Base-by-base conservation (phyloP, 2,888 invertebrate species). In the Oscheius sp. region DNA sequence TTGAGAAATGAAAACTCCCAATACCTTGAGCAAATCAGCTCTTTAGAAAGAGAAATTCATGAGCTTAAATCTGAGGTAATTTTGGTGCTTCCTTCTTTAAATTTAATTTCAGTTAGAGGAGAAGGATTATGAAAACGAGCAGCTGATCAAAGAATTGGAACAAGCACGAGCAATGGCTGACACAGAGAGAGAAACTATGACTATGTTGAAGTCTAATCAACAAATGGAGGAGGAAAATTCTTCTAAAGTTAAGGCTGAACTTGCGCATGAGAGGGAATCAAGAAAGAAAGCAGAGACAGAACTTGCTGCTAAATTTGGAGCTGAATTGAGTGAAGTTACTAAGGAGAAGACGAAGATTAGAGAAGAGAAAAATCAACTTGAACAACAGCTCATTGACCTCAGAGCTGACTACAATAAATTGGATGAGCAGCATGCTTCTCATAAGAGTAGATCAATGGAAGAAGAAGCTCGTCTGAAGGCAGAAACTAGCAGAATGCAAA, bases 351-450 rank as follows among this genome's bases (percentile, higher is more conserved):
- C 61, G 1, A 42, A 45, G 10, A 27, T 61, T 15, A 20, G 61
- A 27, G 61, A 61, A 61, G 61, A 61, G 25, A 61, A 61, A 27
- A 42, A 12, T n/a, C 42, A 31, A 17, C 29, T 61, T 3, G 61
- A 69, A 33, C 53, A 29, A 2, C 66, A 70, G 31, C 20, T 70
- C 10, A 58, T 65, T n/a, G 66, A 66, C 17, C 46, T 72, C 6
- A 52, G 57, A n/a, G 65, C 70, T 0, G 64, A 72, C 20, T 33
- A 71, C 48, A 66, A 69, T 27, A 70, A 71, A 15, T 46, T 69
- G 8, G 66, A 72, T n/a, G 72, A 53, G 15, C 73, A 75, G 45
- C 58, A 70, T 10, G 55, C 33, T 2, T 70, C 76, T 3, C n/a
- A 27, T 4, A 61, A 61, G 31, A 61, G 61, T 29, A 61, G 42